phyloP scores from a whole-genome alignment of 53 echinoderm and acorn worm species.

The Zoroaster sp. region DNA sequence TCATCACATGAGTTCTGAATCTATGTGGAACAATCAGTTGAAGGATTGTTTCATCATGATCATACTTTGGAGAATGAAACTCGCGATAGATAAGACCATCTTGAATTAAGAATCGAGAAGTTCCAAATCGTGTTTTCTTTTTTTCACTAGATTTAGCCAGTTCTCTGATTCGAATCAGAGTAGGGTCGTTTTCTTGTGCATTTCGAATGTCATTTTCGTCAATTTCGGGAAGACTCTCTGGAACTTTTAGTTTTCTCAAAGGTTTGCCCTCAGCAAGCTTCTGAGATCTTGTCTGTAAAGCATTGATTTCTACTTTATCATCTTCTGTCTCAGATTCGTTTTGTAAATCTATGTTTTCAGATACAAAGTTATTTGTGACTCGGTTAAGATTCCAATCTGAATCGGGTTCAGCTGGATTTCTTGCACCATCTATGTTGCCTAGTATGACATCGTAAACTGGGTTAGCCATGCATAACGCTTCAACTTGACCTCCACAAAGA shows the following conservation, averaged over 20 bases:
- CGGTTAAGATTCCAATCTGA: not conserved
- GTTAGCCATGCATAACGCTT: slow-evolving; percentile 16
- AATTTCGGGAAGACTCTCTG: not conserved
- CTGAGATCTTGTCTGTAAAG: slow-evolving; percentile 37
- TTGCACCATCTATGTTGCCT: not conserved
- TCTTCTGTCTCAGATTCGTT: not conserved
- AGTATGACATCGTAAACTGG: slow-evolving; percentile 27
- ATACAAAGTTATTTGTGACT: not conserved
- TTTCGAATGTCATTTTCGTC: not conserved
- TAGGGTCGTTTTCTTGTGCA: slow-evolving; percentile 13
- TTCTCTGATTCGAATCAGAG: not conserved
- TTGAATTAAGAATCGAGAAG: not conserved
- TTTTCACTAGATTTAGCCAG: not conserved
- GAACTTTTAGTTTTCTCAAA: slow-evolving; percentile 4
- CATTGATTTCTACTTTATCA: not conserved
- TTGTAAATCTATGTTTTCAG: not conserved
- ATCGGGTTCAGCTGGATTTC: slow-evolving; percentile 19
- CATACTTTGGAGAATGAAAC: not conserved
- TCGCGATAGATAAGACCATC: slow-evolving; percentile 30
- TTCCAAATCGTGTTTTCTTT: not conserved
- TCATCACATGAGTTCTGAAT: slow-evolving; percentile 47
- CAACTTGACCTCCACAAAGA: not conserved
- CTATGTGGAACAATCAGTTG: slow-evolving; percentile 57
- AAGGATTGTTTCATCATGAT: not conserved
- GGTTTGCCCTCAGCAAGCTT: slow-evolving; percentile 28